These are phyloP conservation scores for Cephus cinctus DNA, from an alignment of 1,140 invertebrate genomes.

Conservation along the genomic window DNA sequence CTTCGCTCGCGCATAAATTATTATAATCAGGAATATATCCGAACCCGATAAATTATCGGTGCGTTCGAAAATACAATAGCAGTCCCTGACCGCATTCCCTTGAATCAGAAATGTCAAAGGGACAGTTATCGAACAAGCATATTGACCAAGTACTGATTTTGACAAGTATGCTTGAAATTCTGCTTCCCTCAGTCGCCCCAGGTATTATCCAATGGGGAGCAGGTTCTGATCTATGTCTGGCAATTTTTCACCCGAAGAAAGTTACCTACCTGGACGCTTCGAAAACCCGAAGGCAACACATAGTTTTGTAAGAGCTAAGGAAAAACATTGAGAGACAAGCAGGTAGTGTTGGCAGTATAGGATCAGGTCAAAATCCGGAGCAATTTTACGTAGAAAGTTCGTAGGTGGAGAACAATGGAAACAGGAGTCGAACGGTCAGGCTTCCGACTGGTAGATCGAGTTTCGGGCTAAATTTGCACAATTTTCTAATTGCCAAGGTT, in stretches of 20 bases:
- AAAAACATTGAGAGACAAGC: too few relatives aligned
- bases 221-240: constrained; percentile 29
- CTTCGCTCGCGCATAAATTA: constrained; percentile 25
- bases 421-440: constrained; percentile 13
- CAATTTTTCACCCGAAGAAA: constrained; percentile 33
- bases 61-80: constrained; percentile 8
- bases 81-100: constrained; percentile 2
- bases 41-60: constrained; percentile 24
- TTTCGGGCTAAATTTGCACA: constrained; percentile 14
- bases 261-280: constrained; percentile 6
- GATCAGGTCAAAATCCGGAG: constrained; percentile 21
- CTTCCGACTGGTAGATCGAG: constrained; percentile 16
- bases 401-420: constrained; percentile 10
- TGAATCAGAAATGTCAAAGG: constrained; percentile 9
- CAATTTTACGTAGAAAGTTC: constrained; percentile 7
- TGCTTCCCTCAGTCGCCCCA: too few relatives aligned
- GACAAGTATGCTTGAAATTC: too few relatives aligned
- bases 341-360: background rate
- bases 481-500: constrained; percentile 36
- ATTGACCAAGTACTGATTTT: too few relatives aligned
- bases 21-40: constrained; percentile 24
- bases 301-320: too few relatives aligned
- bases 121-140: too few relatives aligned
- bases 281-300: background rate
- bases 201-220: too few relatives aligned